A percentile compares a stretch with the other conserved stretches of the same genome.
Evolutionary conservation across 2,888 invertebrate genomes (phyloP).

Genomic region (Ophion costatus): DNA sequence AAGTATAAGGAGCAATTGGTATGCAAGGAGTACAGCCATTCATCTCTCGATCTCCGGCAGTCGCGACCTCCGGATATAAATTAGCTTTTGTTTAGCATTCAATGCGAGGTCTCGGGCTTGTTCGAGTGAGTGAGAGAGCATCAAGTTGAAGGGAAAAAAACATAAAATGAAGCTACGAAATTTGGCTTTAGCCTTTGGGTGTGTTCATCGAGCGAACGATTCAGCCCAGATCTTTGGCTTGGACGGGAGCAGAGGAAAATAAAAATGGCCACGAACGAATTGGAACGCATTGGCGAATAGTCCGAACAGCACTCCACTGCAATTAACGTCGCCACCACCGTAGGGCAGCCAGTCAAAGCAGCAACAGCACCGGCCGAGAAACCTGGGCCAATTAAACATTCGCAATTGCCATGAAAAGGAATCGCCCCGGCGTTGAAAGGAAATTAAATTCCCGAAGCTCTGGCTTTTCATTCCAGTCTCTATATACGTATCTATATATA

Average conservation of each 20-base stretch:
- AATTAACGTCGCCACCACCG: conserved; percentile 80
- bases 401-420: conserved; percentile 76
- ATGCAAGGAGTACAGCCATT: conserved; percentile 82
- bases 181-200: neutral
- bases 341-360: conserved; percentile 69
- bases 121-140: conserved; percentile 62
- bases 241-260: neutral
- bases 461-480: conserved; percentile 30
- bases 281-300: conserved; percentile 33
- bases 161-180: conserved; percentile 19
- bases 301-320: conserved; percentile 74
- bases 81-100: conserved; percentile 84
- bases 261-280: neutral
- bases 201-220: neutral
- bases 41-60: conserved; percentile 83
- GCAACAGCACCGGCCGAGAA: conserved; percentile 21
- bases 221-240: neutral
- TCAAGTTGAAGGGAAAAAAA: conserved; percentile 8
- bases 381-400: conserved; percentile 74
- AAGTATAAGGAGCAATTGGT: conserved; percentile 76
- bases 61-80: conserved; percentile 82
- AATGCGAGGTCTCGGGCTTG: conserved; percentile 77
- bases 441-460: conserved; percentile 75
- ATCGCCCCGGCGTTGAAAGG: conserved; percentile 74
- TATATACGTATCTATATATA: conserved; percentile 23